phyloP scores from a whole-genome alignment of 2,113 vertebrate species.

The Colinus virginianus region DNA sequence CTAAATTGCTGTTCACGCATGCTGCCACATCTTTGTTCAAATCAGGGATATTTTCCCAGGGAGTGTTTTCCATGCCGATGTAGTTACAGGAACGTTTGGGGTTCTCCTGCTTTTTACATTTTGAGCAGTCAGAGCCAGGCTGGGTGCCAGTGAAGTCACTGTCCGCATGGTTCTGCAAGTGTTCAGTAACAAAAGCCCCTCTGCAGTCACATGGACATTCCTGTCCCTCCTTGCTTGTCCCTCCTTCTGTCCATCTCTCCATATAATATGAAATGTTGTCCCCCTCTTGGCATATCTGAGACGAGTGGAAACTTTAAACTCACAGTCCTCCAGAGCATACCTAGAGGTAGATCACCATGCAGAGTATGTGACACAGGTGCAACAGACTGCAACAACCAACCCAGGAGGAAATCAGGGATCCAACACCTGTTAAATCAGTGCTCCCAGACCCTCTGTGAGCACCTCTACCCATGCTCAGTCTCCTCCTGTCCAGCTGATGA shows the following conservation, averaged over 20 bases:
- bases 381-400: not conserved
- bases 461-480: not conserved
- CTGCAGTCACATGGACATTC: not conserved
- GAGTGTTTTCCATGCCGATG: accelerated
- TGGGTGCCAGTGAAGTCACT: not conserved
- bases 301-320: not conserved
- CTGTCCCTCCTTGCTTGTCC: not conserved
- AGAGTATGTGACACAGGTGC: not conserved
- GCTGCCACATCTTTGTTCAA: not conserved
- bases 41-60: not conserved
- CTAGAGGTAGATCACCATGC: not conserved
- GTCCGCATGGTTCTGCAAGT: not conserved
- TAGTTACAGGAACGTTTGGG: not conserved
- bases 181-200: not conserved
- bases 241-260: not conserved
- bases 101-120: not conserved
- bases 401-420: not conserved
- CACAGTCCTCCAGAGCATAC: accelerated
- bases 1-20: not conserved
- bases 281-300: not conserved
- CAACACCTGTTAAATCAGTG: not conserved
- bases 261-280: not conserved
- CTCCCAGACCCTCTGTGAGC: not conserved
- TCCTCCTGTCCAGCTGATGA: not conserved
- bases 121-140: not conserved